Conservation (phyloP, 2,888 invertebrate genomes). For the Galeopsomyia nigrocyanea region DNA sequence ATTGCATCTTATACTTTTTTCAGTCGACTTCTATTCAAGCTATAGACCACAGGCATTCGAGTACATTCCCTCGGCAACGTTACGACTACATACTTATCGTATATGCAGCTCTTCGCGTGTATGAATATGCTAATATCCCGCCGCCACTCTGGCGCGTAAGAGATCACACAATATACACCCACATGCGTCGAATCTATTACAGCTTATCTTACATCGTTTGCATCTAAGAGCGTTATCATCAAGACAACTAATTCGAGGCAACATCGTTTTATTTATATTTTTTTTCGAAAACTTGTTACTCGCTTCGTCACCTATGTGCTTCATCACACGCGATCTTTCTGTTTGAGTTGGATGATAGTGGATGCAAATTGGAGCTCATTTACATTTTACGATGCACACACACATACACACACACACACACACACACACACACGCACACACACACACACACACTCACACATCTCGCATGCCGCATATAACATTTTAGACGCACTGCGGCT, state of each 20-base stretch:
- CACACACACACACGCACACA: too few species aligned
- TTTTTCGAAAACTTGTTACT: conserved; percentile 10
- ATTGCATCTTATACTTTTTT: too few species aligned
- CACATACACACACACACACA: too few species aligned
- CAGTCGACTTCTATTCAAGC: too few species aligned
- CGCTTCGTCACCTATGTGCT: conserved; percentile 3
- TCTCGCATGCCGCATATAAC: too few species aligned
- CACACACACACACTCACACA: too few species aligned
- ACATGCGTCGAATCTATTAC: conserved; percentile 23
- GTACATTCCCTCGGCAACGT: conserved; percentile 15
- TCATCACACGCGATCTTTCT: conserved; percentile 13
- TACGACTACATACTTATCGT: conserved; percentile 1
- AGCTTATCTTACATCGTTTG: conserved; percentile 20
- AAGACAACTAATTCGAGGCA: conserved; percentile 1
- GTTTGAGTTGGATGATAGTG: neutral
- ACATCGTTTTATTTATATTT: conserved; percentile 3
- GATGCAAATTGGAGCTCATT: too few species aligned
- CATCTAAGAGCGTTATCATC: conserved; percentile 9
- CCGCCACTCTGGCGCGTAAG: conserved; percentile 9
- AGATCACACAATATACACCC: too few species aligned
- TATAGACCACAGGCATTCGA: conserved; percentile 1
- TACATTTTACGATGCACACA: too few species aligned
- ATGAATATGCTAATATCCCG: conserved; percentile 24
- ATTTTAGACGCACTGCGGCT: too few species aligned
- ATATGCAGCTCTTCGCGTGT: conserved; percentile 1